Base-by-base conservation (phyloP, 2,888 invertebrate genomes). In the Ichneumoninae sp. region DNA sequence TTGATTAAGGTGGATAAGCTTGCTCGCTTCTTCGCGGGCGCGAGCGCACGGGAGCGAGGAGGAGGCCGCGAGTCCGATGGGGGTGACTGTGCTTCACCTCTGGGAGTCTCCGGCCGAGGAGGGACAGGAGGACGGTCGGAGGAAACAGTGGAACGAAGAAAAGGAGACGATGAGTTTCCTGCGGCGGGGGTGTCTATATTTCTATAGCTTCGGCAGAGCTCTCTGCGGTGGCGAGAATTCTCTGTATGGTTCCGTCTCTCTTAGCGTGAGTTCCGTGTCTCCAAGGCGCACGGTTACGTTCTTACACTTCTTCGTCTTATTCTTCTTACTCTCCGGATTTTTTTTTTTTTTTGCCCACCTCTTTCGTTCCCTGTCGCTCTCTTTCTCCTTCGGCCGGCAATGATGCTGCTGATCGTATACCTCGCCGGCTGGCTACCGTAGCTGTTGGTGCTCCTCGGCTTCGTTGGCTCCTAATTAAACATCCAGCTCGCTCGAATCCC, bases 391-490 rank as follows among this genome's bases (percentile, higher is more conserved):
- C 73, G 22, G n/a, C 50, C 36, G 26, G 60, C 47, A 66, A 63
- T 85, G 73, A 86, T 79, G 82, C 79, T 82, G 82, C 79, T 68
- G 85, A 85, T 82, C 79, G 81, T 79, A 74, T 74, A 68, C n/a
- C 54, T 73, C 75, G 50, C 77, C 33, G 54, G 63, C 71, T 73
- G 52, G 19, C 47, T 63, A 66, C 77, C 52, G 54, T 73, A 13
- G 50, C 81, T 84, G 85, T 85, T 83, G 83, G 69, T 79, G 73
- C 83, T 84, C 83, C 78, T 80, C 77, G 83, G 83, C 83, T 83
- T 85, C 78, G 77, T 75, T 87, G 83, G 82, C 86, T 93, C 93
- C 93, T 93, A 93, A 93, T 93, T 93, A 93, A 93, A 93, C 93
- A 93, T 93, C 93, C 91, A 92, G 89, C 91, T 90, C 89, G 90